phyloP scores from a whole-genome alignment of 1,140 invertebrate species.

The Pseudomyrmex concolor region DNA sequence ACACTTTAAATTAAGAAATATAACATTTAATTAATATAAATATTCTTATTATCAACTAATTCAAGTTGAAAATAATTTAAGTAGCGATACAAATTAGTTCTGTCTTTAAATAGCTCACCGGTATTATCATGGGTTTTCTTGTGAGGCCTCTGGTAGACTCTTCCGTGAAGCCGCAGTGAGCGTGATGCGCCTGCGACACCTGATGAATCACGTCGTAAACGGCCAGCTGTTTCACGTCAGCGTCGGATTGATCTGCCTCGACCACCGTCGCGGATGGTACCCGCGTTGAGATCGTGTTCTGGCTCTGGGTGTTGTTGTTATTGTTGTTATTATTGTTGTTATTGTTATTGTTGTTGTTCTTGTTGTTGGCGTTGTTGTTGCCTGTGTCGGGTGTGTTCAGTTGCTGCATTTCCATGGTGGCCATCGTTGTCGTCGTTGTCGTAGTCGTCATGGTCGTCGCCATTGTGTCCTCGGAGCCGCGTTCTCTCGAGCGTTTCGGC shows the following conservation, averaged over 20 bases:
- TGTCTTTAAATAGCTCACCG: conserved; percentile 82
- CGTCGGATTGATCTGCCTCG: conserved; percentile 84
- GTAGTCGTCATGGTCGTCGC: conserved; percentile 79
- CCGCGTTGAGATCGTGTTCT: conserved; percentile 74
- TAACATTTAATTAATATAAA: no score
- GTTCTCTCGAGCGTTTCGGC: conserved; percentile 95
- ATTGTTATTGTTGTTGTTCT: conserved; percentile 71
- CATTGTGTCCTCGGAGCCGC: conserved; percentile 86
- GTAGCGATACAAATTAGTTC: conserved; percentile 5
- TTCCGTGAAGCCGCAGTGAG: conserved; percentile 95
- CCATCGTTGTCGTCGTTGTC: conserved; percentile 77
- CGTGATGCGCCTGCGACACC: conserved; percentile 95
- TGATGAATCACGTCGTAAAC: conserved; percentile 95
- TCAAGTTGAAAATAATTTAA: not conserved
- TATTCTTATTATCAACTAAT: not conserved
- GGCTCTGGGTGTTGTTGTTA: conserved; percentile 76
- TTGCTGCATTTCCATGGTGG: conserved; percentile 74
- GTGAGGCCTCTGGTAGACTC: conserved; percentile 90
- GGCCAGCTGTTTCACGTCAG: conserved; percentile 87
- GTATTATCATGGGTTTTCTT: conserved; percentile 90
- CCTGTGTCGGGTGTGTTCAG: conserved; percentile 70
- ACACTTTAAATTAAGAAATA: no score
- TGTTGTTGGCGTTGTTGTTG: conserved; percentile 71
- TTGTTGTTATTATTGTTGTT: conserved; percentile 75
- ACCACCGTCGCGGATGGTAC: conserved; percentile 80